Evolutionary conservation across 37 sponge, comb jelly and placozoan genomes (phyloP).

Genomic region (Ianthella basta): DNA sequence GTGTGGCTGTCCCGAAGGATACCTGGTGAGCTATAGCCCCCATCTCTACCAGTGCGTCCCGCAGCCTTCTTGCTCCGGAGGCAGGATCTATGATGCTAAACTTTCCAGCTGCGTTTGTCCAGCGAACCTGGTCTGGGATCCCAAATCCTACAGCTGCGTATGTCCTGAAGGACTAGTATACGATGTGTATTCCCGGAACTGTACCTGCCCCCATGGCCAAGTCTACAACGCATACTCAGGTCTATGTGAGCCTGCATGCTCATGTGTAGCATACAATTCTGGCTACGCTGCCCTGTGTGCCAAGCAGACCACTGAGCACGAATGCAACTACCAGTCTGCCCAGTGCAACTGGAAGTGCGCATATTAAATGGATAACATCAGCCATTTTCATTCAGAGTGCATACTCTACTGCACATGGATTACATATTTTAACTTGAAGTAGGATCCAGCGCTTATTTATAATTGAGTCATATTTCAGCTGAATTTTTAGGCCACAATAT

Average conservation of each 20-base stretch:
- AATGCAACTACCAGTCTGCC: no score
- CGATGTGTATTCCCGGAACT: background rate
- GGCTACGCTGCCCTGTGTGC: no score
- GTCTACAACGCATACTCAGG: background rate
- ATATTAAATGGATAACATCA: no score
- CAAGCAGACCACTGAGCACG: no score
- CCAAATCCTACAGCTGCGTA: background rate
- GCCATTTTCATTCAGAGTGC: no score
- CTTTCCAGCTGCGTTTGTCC: background rate
- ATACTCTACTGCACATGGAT: no score
- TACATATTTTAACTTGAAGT: no score
- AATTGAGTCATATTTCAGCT: no score
- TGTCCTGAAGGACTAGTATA: slow-evolving; percentile 6
- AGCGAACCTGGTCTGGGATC: background rate
- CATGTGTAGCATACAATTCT: background rate
- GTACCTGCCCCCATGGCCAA: background rate
- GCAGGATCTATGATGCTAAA: background rate
- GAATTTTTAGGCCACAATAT: no score
- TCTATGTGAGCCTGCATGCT: background rate
- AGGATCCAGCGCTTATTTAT: no score
- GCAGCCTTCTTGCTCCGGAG: background rate
- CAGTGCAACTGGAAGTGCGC: no score
- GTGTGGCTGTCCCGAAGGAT: no score
- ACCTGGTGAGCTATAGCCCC: background rate
- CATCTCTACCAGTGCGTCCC: background rate